Conservation (phyloP, 2,113 vertebrate species). For the Vulpes ferrilata region DNA sequence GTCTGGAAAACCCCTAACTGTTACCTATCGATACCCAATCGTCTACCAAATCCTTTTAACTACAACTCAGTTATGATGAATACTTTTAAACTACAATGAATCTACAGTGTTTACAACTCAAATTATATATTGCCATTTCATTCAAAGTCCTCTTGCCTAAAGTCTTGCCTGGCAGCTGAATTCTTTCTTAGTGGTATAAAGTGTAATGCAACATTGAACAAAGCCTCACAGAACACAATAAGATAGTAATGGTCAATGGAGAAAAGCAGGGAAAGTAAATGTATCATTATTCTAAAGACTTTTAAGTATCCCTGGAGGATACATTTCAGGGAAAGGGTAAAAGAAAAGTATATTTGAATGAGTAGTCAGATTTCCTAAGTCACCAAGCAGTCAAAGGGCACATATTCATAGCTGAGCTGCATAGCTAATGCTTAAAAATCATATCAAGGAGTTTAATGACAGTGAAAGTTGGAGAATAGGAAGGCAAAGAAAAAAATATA, state of each 20-base stretch:
- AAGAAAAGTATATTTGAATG: slow-evolving; percentile 48
- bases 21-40: slow-evolving; percentile 78
- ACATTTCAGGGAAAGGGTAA: slow-evolving; percentile 16
- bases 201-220: slow-evolving; percentile 56
- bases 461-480: neutral
- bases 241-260: neutral
- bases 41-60: slow-evolving; percentile 82
- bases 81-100: slow-evolving; percentile 78
- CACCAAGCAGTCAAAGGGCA: slow-evolving; percentile 40
- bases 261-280: neutral
- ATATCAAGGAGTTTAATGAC: neutral
- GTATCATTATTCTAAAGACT: slow-evolving; percentile 57
- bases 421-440: slow-evolving; percentile 21
- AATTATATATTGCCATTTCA: slow-evolving; percentile 74
- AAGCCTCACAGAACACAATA: slow-evolving; percentile 39
- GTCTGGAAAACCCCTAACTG: slow-evolving; percentile 82
- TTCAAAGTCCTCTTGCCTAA: slow-evolving; percentile 71
- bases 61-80: slow-evolving; percentile 81
- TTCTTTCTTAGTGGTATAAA: slow-evolving; percentile 52
- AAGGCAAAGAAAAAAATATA: neutral
- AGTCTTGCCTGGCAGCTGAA: slow-evolving; percentile 61
- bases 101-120: slow-evolving; percentile 78
- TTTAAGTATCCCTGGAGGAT: slow-evolving; percentile 35
- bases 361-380: slow-evolving; percentile 49
- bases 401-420: neutral